Percentiles rank a stretch among this genome's conserved stretches.
phyloP scores from a whole-genome alignment of 2,797 vertebrate genomes.

The Myiotriccus ornatus region DNA sequence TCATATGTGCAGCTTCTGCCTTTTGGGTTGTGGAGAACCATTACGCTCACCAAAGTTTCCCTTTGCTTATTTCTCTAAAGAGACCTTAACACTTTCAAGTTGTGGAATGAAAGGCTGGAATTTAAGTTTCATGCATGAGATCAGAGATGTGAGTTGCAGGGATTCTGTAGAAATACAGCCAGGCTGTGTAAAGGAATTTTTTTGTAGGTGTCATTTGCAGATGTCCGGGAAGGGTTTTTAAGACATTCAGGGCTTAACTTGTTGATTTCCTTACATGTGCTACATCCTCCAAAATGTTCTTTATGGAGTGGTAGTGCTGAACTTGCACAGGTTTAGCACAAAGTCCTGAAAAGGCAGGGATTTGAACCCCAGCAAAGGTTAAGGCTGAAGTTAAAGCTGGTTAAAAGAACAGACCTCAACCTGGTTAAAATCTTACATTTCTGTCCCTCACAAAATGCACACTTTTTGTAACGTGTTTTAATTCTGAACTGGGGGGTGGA shows the following conservation, averaged over 20 bases:
- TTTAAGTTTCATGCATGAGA: background rate
- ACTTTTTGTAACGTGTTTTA: background rate
- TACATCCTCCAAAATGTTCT: background rate
- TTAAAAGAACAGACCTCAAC: background rate
- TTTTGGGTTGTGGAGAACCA: background rate
- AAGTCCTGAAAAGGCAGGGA: background rate
- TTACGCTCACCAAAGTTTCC: background rate
- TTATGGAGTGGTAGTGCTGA: background rate
- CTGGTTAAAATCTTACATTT: background rate
- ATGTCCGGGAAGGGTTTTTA: background rate
- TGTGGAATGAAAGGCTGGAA: background rate
- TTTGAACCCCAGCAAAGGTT: background rate
- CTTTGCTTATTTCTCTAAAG: background rate
- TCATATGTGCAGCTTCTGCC: accelerated
- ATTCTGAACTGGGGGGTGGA: background rate
- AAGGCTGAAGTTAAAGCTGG: background rate
- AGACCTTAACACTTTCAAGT: background rate
- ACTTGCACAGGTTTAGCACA: background rate
- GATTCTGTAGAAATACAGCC: background rate
- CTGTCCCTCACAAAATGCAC: background rate
- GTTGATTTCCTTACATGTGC: background rate
- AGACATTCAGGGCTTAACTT: background rate
- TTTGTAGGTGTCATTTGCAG: background rate
- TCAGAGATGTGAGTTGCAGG: background rate
- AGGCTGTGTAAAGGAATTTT: background rate